Percentiles rank a stretch among this genome's conserved stretches.
These are phyloP conservation scores for Apodemia duryi DNA, from an alignment of 2,888 invertebrate genomes.

Conservation along the genomic window DNA sequence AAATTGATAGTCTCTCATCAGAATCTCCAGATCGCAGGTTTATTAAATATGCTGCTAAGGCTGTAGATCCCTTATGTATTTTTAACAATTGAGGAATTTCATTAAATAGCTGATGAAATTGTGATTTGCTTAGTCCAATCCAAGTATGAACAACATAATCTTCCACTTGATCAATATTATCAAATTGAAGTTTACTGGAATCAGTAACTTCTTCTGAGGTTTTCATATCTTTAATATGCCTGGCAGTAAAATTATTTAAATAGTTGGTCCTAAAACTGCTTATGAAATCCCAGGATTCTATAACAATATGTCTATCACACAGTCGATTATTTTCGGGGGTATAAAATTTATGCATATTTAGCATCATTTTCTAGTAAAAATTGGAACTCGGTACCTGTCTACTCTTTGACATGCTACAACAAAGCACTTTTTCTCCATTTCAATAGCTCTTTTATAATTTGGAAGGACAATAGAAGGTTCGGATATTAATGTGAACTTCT, in stretches of 20 bases:
- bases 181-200: too few relatives aligned
- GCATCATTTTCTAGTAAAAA: conserved; percentile 26
- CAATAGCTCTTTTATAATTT: conserved; percentile 26
- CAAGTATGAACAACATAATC: too few relatives aligned
- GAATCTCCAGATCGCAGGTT: too few relatives aligned
- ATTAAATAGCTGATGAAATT: too few relatives aligned
- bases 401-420: conserved; percentile 27
- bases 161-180: too few relatives aligned
- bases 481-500: conserved; percentile 5
- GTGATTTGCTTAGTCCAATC: too few relatives aligned
- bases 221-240: too few relatives aligned
- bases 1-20: conserved; percentile 12
- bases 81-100: too few relatives aligned
- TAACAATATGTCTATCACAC: conserved; percentile 12
- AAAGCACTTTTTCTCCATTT: conserved; percentile 25
- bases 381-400: conserved; percentile 27
- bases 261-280: neutral
- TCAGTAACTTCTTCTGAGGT: too few relatives aligned
- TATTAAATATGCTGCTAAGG: too few relatives aligned
- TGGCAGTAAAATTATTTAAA: conserved; percentile 1
- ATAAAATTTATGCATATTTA: conserved; percentile 22
- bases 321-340: conserved; percentile 23
- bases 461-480: conserved; percentile 23
- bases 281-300: conserved; percentile 21
- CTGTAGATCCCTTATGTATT: too few relatives aligned